Percentiles rank a stretch among this genome's conserved stretches.
Evolutionary conservation across 1,140 invertebrate species (phyloP).

Genomic region (Drosophila arizonae): DNA sequence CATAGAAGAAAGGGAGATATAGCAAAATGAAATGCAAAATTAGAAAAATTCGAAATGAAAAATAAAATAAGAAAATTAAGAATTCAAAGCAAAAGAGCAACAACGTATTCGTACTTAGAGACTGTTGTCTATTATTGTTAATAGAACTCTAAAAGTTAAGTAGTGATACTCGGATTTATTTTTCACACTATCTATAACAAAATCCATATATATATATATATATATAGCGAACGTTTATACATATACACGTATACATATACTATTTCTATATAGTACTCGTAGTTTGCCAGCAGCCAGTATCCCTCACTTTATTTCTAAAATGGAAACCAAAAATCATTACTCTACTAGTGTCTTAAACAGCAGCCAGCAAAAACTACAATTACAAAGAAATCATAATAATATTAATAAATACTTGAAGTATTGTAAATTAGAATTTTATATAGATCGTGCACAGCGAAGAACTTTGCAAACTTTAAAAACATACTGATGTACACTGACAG

Average conservation of each 20-base stretch:
- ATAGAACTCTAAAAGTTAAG: conserved; percentile 79
- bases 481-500: conserved; percentile 70
- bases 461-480: conserved; percentile 30
- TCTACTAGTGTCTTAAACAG: conserved; percentile 78
- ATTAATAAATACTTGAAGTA: conserved; percentile 62
- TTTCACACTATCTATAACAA: conserved; percentile 60
- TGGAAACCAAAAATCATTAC: conserved; percentile 38
- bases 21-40: background rate
- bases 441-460: conserved; percentile 64
- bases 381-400: conserved; percentile 29
- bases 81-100: conserved; percentile 52
- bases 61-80: conserved; percentile 15
- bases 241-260: conserved; percentile 28
- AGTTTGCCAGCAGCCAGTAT: conserved; percentile 37
- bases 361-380: conserved; percentile 42
- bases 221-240: conserved; percentile 7
- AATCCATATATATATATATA: conserved; percentile 47
- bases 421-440: conserved; percentile 70
- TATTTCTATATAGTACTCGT: conserved; percentile 47
- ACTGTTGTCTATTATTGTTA: conserved; percentile 82
- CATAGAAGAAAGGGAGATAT: background rate
- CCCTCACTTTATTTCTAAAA: conserved; percentile 16
- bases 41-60: background rate
- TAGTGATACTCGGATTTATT: conserved; percentile 81
- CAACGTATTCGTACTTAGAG: conserved; percentile 81